Percentiles rank a stretch among this genome's conserved stretches.
phyloP scores from a whole-genome alignment of 64 coral and sea anemone genomes.

The Pachyseris speciosa region DNA sequence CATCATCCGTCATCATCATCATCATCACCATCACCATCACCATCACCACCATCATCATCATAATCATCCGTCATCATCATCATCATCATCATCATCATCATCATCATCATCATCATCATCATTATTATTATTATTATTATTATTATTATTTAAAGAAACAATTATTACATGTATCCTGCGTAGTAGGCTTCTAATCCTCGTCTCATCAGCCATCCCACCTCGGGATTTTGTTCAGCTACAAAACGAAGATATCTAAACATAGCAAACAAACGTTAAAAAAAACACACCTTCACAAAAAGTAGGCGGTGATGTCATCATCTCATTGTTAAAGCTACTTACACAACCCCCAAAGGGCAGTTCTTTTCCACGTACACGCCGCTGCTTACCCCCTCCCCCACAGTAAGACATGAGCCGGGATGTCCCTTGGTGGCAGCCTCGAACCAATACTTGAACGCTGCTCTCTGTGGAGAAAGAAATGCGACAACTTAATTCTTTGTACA shows the following conservation, averaged over 20 bases:
- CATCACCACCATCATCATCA: too few relatives aligned
- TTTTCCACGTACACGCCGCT: conserved; percentile 65
- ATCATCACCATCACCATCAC: too few relatives aligned
- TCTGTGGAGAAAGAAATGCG: conserved; percentile 28
- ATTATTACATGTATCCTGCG: conserved; percentile 11
- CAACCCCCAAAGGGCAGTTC: conserved; percentile 71
- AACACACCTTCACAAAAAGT: too few relatives aligned
- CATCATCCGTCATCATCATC: too few relatives aligned
- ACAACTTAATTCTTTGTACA: too few relatives aligned
- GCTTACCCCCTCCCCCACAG: conserved; percentile 88
- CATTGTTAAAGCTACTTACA: conserved; percentile 35
- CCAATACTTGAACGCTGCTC: conserved; percentile 78
- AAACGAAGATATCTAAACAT: conserved; percentile 69
- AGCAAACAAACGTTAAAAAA: not conserved
- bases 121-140: too few relatives aligned
- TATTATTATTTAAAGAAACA: not conserved
- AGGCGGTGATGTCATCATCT: too few relatives aligned
- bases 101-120: too few relatives aligned
- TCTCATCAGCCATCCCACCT: conserved; percentile 75
- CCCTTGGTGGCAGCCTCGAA: conserved; percentile 82
- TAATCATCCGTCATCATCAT: too few relatives aligned
- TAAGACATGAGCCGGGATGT: conserved; percentile 82
- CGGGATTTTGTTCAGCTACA: conserved; percentile 88
- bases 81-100: too few relatives aligned
- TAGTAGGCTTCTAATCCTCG: conserved; percentile 87